Percentiles rank a stretch among this genome's conserved stretches.
phyloP scores from a whole-genome alignment of 2,797 vertebrate genomes.

The Spea hammondii region DNA sequence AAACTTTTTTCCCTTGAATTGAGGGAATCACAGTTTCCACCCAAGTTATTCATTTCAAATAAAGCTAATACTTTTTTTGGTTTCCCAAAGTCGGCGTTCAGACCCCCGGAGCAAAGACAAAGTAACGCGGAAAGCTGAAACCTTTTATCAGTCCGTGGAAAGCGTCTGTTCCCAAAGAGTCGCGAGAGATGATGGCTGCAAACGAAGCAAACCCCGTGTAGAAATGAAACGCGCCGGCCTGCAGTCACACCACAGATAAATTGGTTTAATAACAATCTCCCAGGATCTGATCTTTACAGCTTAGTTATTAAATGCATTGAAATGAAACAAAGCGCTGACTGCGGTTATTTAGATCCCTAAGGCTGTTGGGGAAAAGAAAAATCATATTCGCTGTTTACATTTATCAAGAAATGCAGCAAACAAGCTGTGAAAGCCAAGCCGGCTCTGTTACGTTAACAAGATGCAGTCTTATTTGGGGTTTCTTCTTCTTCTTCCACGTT shows the following conservation, averaged over 20 bases:
- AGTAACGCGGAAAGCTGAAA: slow-evolving; percentile 30
- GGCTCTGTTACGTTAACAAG: slow-evolving; percentile 3
- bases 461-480: neutral
- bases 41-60: slow-evolving; percentile 35
- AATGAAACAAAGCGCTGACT: slow-evolving; percentile 51
- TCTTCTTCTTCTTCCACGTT: neutral
- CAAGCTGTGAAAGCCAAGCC: slow-evolving; percentile 15
- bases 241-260: slow-evolving; percentile 35
- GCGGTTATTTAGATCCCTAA: slow-evolving; percentile 35
- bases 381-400: slow-evolving; percentile 29
- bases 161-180: neutral
- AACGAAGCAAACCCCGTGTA: slow-evolving; percentile 22
- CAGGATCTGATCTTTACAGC: slow-evolving; percentile 46
- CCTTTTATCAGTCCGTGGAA: slow-evolving; percentile 36
- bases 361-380: slow-evolving; percentile 24
- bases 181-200: slow-evolving; percentile 3
- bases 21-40: slow-evolving; percentile 11
- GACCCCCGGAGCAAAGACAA: slow-evolving; percentile 20
- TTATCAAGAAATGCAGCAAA: slow-evolving; percentile 18
- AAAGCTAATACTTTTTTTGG: slow-evolving; percentile 36
- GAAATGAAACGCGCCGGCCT: slow-evolving; percentile 31
- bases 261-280: slow-evolving; percentile 51
- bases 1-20: slow-evolving; percentile 18
- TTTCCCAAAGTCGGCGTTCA: slow-evolving; percentile 35
- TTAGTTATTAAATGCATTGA: slow-evolving; percentile 45